Evolutionary conservation across 2,888 invertebrate species (phyloP).

Genomic region (Acanthacorydalis orientalis): DNA sequence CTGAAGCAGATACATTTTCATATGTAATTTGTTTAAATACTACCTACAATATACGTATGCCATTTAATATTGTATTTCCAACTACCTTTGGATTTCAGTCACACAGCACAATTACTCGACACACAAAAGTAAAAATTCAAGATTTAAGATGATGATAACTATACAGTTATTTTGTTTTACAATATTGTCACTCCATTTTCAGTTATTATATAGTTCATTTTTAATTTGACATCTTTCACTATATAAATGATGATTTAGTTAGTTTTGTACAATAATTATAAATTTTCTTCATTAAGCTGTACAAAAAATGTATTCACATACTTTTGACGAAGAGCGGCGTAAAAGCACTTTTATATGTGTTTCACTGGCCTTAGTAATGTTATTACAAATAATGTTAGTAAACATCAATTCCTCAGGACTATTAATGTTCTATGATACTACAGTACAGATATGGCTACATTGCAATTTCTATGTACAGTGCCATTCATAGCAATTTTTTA

Average conservation of each 20-base stretch:
- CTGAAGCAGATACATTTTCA: background rate
- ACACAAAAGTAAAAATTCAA: no score
- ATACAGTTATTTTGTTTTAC: constrained; percentile 1
- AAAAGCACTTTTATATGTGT: constrained; percentile 1
- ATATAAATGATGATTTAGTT: background rate
- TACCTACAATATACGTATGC: background rate
- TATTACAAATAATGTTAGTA: background rate
- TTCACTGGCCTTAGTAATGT: constrained; percentile 2
- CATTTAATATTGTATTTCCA: background rate
- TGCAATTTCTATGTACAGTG: no score
- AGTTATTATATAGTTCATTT: background rate
- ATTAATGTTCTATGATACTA: background rate
- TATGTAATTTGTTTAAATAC: background rate
- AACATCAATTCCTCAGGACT: constrained; percentile 1
- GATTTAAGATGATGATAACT: background rate
- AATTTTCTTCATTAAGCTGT: constrained; percentile 4
- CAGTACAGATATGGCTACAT: background rate
- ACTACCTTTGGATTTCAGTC: no score
- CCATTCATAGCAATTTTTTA: no score
- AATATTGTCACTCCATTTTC: constrained; percentile 6
- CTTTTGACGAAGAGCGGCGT: constrained; percentile 6
- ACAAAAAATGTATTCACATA: constrained; percentile 7
- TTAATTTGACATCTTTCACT: background rate
- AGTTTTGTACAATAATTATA: constrained; percentile 1
- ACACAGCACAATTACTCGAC: no score